Evolutionary conservation across 2,113 vertebrate genomes (phyloP).

Genomic region (Copsychus sechellarum): DNA sequence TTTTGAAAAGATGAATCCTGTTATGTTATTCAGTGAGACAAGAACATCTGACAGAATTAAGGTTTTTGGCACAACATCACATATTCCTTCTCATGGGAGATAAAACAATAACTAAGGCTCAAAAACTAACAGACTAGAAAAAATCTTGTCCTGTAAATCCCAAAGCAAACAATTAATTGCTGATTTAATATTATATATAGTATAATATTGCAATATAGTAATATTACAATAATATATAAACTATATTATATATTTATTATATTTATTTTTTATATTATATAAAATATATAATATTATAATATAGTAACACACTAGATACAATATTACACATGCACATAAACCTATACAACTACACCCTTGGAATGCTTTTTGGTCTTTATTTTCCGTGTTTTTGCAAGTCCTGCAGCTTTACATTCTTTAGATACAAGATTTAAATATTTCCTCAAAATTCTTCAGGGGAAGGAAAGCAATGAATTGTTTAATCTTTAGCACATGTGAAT

Average conservation of each 20-base stretch:
- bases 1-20: background rate
- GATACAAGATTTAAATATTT: slow-evolving; percentile 16
- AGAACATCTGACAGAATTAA: background rate
- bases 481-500: background rate
- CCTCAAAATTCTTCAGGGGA: background rate
- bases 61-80: background rate
- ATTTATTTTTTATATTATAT: too few relatives aligned
- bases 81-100: background rate
- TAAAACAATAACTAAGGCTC: background rate
- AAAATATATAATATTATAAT: background rate
- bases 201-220: too few relatives aligned
- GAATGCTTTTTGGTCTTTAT: background rate
- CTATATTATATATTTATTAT: too few relatives aligned
- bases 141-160: background rate
- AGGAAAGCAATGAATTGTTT: background rate
- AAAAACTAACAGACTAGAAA: background rate
- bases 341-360: background rate
- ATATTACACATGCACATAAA: background rate
- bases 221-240: too few relatives aligned
- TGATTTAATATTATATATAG: background rate
- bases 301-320: background rate
- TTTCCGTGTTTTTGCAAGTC: background rate
- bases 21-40: background rate
- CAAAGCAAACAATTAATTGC: background rate
- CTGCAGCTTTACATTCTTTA: background rate